Percentiles rank a stretch among this genome's conserved stretches.
phyloP scores from a whole-genome alignment of 92 coral and sea anemone species.

The Umimayanthus kanabou region DNA sequence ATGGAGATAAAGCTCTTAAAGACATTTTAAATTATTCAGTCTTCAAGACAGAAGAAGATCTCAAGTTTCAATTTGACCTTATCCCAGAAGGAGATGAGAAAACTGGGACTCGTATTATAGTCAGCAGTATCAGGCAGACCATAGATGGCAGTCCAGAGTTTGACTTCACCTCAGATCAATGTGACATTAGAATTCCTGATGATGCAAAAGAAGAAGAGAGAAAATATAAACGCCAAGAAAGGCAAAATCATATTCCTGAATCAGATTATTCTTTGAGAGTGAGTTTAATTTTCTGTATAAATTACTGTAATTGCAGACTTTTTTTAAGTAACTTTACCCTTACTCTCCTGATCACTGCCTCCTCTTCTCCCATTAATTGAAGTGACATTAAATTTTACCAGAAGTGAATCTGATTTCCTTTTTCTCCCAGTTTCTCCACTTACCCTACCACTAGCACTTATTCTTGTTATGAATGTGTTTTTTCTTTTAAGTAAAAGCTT shows the following conservation, averaged over 20 bases:
- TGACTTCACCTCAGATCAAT: constrained; percentile 62
- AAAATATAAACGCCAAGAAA: constrained; percentile 71
- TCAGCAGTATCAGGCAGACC: constrained; percentile 76
- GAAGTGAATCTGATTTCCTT: too few relatives aligned
- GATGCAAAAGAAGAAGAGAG: constrained; percentile 76
- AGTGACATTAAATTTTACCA: too few relatives aligned
- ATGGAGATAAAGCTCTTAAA: constrained; percentile 77
- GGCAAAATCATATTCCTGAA: constrained; percentile 96
- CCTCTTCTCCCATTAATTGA: too few relatives aligned
- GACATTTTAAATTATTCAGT: constrained; percentile 78
- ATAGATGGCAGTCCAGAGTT: constrained; percentile 90
- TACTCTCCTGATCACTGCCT: too few relatives aligned
- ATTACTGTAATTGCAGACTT: too few relatives aligned
- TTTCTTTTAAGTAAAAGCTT: too few relatives aligned
- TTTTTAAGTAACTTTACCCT: too few relatives aligned
- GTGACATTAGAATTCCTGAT: constrained; percentile 86
- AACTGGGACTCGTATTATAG: constrained; percentile 87
- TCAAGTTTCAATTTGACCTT: constrained; percentile 69
- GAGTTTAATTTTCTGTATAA: constrained; percentile 14
- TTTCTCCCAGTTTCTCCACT: too few relatives aligned
- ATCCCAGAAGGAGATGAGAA: constrained; percentile 48
- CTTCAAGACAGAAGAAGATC: constrained; percentile 64
- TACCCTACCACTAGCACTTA: too few relatives aligned
- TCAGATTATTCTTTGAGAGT: constrained; percentile 94
- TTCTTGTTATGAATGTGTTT: too few relatives aligned